Evolutionary conservation across 2,888 invertebrate genomes (phyloP).

Genomic region (Perithous albicinctus): DNA sequence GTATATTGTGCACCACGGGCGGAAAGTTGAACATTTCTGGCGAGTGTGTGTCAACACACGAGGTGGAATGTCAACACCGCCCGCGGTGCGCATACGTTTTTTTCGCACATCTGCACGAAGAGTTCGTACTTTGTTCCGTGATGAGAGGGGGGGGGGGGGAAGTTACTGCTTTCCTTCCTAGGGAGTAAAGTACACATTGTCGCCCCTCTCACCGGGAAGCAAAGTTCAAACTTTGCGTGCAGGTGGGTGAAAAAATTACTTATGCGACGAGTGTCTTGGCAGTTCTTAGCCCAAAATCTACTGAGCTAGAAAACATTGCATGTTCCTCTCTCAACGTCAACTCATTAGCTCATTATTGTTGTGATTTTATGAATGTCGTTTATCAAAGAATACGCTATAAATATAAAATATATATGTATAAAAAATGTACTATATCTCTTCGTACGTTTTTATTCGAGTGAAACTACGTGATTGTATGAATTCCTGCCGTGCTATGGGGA

Average conservation of each 20-base stretch:
- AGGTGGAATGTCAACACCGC: too few relatives aligned
- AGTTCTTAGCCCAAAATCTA: neutral
- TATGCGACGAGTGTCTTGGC: neutral
- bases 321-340: constrained; percentile 25
- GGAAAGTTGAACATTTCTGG: too few relatives aligned
- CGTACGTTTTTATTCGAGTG: constrained; percentile 48
- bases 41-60: too few relatives aligned
- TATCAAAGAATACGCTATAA: constrained; percentile 25
- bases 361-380: constrained; percentile 51
- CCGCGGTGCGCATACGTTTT: too few relatives aligned
- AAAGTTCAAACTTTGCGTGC: too few relatives aligned
- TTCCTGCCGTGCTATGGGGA: constrained; percentile 26
- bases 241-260: neutral
- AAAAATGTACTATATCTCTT: constrained; percentile 33
- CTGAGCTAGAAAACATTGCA: constrained; percentile 27
- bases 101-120: too few relatives aligned
- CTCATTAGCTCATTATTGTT: constrained; percentile 28
- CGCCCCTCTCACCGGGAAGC: too few relatives aligned
- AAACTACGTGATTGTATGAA: constrained; percentile 27
- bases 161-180: too few relatives aligned
- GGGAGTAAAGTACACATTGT: too few relatives aligned
- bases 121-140: too few relatives aligned
- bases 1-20: too few relatives aligned
- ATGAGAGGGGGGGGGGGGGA: too few relatives aligned
- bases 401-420: constrained; percentile 1